Evolutionary conservation across 2,888 invertebrate species (phyloP).

Genomic region (Epinotia ramella): DNA sequence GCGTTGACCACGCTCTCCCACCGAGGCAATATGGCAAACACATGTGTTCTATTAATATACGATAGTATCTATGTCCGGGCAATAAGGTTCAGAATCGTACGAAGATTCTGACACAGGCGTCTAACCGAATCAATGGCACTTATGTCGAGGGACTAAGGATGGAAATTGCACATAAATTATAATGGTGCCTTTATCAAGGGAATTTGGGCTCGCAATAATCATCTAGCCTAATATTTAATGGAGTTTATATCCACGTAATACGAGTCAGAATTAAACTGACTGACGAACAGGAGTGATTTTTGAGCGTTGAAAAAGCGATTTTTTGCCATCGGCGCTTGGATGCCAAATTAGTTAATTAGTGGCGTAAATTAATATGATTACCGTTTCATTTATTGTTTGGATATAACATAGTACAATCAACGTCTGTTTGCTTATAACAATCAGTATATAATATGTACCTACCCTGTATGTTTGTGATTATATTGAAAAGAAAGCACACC

Average conservation of each 20-base stretch:
- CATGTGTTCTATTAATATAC: not conserved
- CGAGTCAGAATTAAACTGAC: not conserved
- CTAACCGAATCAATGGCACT: not conserved
- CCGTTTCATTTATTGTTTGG: not conserved
- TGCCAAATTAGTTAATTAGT: not conserved
- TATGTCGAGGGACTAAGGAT: not conserved
- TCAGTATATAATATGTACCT: no score
- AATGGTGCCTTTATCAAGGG: not conserved
- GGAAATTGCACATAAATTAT: not conserved
- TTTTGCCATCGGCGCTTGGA: conserved; percentile 20
- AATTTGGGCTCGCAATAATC: not conserved
- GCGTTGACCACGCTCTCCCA: conserved; percentile 17
- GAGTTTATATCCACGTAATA: not conserved
- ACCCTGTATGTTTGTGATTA: no score
- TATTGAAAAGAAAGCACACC: no score
- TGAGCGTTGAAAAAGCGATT: not conserved
- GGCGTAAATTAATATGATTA: not conserved
- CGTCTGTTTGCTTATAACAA: no score
- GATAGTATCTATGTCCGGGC: not conserved
- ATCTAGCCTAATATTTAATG: not conserved
- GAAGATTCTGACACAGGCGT: not conserved
- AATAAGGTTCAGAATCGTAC: not conserved
- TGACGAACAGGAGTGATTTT: conserved; percentile 13
- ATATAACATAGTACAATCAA: not conserved
- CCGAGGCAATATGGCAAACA: conserved; percentile 13